A percentile compares a stretch with the other conserved stretches of the same genome.
These are phyloP conservation scores for Tolmerus cingulatus DNA, from an alignment of 2,888 invertebrate genomes.

Conservation along the genomic window DNA sequence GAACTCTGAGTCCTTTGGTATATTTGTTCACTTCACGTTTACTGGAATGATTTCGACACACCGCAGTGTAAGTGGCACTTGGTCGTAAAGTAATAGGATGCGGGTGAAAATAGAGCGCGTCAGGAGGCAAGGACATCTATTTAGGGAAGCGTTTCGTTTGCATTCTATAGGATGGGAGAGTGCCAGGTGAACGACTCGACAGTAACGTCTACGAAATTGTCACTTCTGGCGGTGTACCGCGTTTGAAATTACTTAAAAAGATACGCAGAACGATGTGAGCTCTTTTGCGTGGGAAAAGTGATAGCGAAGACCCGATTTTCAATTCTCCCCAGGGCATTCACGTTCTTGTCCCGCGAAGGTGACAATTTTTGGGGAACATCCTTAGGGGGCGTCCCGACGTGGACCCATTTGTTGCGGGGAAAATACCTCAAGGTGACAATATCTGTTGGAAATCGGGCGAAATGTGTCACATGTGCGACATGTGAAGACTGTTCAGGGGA, in stretches of 20 bases:
- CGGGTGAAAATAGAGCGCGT: background rate
- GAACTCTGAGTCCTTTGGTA: background rate
- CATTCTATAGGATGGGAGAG: background rate
- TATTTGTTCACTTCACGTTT: background rate
- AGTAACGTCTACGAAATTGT: constrained; percentile 1
- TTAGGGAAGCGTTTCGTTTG: background rate
- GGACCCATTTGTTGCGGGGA: constrained; percentile 15
- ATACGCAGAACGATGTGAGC: background rate
- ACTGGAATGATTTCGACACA: background rate
- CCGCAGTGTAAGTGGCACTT: background rate
- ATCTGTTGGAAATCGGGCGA: constrained; percentile 21
- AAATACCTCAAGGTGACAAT: constrained; percentile 38
- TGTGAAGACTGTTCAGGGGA: constrained; percentile 5
- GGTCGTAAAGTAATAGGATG: constrained; percentile 11
- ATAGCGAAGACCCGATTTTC: background rate
- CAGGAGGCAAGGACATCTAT: background rate
- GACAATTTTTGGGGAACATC: background rate
- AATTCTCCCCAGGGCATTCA: constrained; percentile 13
- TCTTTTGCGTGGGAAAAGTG: background rate
- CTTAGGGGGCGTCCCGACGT: background rate
- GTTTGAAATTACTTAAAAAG: background rate
- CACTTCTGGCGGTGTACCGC: background rate
- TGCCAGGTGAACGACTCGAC: background rate
- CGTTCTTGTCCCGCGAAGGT: background rate
- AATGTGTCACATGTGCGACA: constrained; percentile 23